phyloP scores from a whole-genome alignment of 2,888 invertebrate genomes.

The Blomia tropicalis region DNA sequence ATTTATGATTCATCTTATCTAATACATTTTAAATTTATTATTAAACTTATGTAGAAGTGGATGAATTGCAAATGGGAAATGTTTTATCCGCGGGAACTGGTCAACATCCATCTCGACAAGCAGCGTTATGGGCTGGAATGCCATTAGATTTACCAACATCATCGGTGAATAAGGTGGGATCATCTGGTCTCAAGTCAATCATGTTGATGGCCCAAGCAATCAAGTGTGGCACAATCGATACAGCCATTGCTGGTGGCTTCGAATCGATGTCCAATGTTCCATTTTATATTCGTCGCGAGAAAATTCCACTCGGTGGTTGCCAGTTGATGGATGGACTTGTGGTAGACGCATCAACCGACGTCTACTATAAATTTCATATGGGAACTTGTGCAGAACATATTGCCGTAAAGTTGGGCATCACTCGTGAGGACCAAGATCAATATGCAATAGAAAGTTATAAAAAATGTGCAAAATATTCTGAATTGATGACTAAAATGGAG shows the following conservation, averaged over 20 bases:
- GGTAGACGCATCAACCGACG: conserved; percentile 86
- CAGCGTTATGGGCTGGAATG: conserved; percentile 74
- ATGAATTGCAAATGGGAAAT: conserved; percentile 63
- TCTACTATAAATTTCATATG: conserved; percentile 95
- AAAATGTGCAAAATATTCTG: conserved; percentile 55
- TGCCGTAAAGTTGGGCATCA: conserved; percentile 70
- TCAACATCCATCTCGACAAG: conserved; percentile 93
- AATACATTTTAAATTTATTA: neutral
- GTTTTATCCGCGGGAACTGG: conserved; percentile 65
- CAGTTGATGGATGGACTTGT: conserved; percentile 71
- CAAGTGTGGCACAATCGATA: conserved; percentile 55
- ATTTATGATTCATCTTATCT: neutral
- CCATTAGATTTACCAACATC: conserved; percentile 77
- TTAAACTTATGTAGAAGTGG: conserved; percentile 50
- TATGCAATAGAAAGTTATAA: conserved; percentile 84
- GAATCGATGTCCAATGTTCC: conserved; percentile 99
- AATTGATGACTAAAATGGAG: conserved; percentile 40
- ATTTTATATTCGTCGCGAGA: conserved; percentile 75
- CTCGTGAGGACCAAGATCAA: conserved; percentile 76
- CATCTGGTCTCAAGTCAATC: conserved; percentile 92
- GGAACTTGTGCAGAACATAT: conserved; percentile 79
- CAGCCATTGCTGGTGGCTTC: conserved; percentile 80
- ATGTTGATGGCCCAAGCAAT: conserved; percentile 83
- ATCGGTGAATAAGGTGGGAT: conserved; percentile 89
- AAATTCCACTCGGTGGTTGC: conserved; percentile 77